Percentiles rank a stretch among this genome's conserved stretches.
phyloP scores from a whole-genome alignment of 2,888 invertebrate species.

The Nematopogon swammerdamellus region DNA sequence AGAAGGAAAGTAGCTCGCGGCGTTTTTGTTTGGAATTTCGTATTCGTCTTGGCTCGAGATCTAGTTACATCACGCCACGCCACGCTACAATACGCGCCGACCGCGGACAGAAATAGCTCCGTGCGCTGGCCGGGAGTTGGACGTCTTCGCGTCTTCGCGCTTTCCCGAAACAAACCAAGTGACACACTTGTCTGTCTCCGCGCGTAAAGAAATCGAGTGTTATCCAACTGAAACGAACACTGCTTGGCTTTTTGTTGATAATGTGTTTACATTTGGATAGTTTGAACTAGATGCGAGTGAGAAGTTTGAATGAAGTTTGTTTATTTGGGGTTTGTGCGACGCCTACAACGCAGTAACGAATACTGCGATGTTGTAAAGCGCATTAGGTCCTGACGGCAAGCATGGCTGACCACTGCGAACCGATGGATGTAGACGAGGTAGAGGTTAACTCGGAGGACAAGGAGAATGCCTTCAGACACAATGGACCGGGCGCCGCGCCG shows the following conservation, averaged over 20 bases:
- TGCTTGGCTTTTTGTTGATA: neutral
- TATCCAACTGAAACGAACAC: neutral
- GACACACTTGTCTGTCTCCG: neutral
- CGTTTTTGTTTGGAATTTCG: too few relatives aligned
- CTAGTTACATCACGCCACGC: too few relatives aligned
- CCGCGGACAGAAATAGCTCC: too few relatives aligned
- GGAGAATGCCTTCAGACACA: constrained; percentile 36
- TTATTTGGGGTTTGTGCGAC: neutral
- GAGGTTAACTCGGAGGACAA: constrained; percentile 45
- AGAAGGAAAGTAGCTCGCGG: too few relatives aligned
- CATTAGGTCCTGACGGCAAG: constrained; percentile 4
- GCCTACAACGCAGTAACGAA: neutral
- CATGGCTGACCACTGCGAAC: constrained; percentile 39
- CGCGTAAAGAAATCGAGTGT: neutral
- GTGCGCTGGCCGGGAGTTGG: too few relatives aligned
- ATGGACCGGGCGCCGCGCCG: constrained; percentile 23
- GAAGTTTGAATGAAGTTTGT: neutral
- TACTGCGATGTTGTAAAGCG: neutral
- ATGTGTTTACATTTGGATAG: neutral
- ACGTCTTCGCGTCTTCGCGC: too few relatives aligned
- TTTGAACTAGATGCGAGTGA: neutral
- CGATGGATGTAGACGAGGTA: constrained; percentile 38
- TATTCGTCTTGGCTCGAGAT: too few relatives aligned
- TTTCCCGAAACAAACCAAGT: neutral
- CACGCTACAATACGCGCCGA: too few relatives aligned